Evolutionary conservation across 2,888 invertebrate genomes (phyloP).

Genomic region (Ferdinandea cuprea): DNA sequence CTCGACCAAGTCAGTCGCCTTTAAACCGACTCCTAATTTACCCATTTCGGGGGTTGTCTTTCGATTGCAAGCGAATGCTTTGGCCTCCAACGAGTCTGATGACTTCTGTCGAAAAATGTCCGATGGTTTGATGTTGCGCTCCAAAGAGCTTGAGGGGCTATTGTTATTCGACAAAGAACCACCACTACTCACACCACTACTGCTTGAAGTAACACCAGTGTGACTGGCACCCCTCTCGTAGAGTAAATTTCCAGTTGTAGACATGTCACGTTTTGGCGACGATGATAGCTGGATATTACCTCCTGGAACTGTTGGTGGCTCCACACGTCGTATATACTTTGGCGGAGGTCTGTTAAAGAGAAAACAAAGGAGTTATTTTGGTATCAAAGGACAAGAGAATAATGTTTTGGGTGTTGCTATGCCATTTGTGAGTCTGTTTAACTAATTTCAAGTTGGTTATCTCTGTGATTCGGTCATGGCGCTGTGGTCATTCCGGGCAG

Average conservation of each 20-base stretch:
- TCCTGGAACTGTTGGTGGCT: slow-evolving; percentile 84
- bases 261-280: slow-evolving; percentile 81
- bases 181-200: slow-evolving; percentile 74
- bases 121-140: slow-evolving; percentile 83
- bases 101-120: slow-evolving; percentile 83
- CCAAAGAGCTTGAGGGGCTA: slow-evolving; percentile 82
- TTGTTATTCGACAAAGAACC: slow-evolving; percentile 78
- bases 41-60: slow-evolving; percentile 82
- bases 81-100: slow-evolving; percentile 82
- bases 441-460: slow-evolving; percentile 14
- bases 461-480: slow-evolving; percentile 20
- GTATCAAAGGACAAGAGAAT: neutral
- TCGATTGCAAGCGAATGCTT: slow-evolving; percentile 80
- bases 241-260: slow-evolving; percentile 78
- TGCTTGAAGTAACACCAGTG: slow-evolving; percentile 40
- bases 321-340: slow-evolving; percentile 86
- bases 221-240: slow-evolving; percentile 74
- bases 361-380: slow-evolving; percentile 35
- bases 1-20: slow-evolving; percentile 81
- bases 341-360: slow-evolving; percentile 85
- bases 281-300: slow-evolving; percentile 78
- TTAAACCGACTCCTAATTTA: slow-evolving; percentile 77
- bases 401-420: neutral
- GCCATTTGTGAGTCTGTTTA: slow-evolving; percentile 10
- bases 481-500: slow-evolving; percentile 23